Conservation (phyloP, 2,113 vertebrate species). For the Grammomys surdaster region DNA sequence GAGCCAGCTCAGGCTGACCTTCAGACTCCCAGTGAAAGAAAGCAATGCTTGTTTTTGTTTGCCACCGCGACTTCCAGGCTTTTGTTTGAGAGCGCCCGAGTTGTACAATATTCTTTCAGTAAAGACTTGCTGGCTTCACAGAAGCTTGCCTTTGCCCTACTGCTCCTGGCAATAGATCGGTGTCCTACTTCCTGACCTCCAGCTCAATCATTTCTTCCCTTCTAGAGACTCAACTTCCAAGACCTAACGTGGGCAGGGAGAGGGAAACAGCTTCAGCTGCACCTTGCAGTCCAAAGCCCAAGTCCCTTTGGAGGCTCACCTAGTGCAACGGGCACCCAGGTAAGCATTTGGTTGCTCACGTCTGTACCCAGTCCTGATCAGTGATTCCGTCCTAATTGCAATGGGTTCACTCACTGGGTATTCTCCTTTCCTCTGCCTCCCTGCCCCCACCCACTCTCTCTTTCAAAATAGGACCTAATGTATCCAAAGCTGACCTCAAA, state of each 20-base stretch:
- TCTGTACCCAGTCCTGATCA: neutral
- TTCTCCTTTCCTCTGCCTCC: too few species aligned
- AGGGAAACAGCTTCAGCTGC: neutral
- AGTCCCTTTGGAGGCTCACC: neutral
- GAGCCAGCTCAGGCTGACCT: neutral
- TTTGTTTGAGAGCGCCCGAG: neutral
- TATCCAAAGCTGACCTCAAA: neutral
- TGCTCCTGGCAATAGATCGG: neutral
- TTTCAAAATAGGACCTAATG: neutral
- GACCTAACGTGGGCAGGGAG: neutral
- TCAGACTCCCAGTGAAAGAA: neutral
- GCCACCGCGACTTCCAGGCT: neutral
- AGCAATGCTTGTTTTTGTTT: neutral
- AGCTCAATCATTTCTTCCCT: neutral
- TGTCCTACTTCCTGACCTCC: neutral
- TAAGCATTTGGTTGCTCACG: neutral
- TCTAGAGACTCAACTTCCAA: neutral
- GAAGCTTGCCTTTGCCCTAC: neutral
- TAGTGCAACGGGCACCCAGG: accelerated
- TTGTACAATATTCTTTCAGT: neutral
- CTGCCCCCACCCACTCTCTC: neutral
- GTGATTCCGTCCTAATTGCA: neutral
- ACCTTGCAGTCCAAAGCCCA: neutral
- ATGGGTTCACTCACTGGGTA: too few species aligned
- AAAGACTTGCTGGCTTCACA: neutral